These are phyloP conservation scores for Brachionus rotundiformis DNA, from an alignment of 1,140 invertebrate genomes.

Conservation along the genomic window DNA sequence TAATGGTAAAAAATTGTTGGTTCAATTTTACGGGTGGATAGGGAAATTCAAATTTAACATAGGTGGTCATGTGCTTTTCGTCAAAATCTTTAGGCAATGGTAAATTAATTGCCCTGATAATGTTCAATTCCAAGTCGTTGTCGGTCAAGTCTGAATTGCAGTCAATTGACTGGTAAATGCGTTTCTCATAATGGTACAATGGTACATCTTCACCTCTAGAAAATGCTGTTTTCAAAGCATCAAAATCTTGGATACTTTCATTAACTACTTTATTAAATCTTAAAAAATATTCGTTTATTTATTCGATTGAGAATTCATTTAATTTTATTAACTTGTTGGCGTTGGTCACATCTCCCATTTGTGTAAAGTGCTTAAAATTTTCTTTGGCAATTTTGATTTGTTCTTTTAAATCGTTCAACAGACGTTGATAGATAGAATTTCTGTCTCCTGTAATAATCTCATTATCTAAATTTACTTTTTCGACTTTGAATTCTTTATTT, in stretches of 20 bases:
- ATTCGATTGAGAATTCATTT: neutral
- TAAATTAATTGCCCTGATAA: slow-evolving; percentile 52
- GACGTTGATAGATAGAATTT: slow-evolving; percentile 71
- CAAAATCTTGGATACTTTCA: slow-evolving; percentile 81
- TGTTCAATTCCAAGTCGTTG: slow-evolving; percentile 80
- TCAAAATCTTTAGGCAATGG: slow-evolving; percentile 68
- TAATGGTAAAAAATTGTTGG: neutral
- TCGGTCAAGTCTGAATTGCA: slow-evolving; percentile 87
- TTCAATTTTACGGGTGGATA: slow-evolving; percentile 75
- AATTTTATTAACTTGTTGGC: slow-evolving; percentile 69
- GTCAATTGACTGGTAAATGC: slow-evolving; percentile 83
- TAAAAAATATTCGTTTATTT: slow-evolving; percentile 20
- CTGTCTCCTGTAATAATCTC: slow-evolving; percentile 56
- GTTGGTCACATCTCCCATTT: slow-evolving; percentile 87
- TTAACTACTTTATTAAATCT: slow-evolving; percentile 81
- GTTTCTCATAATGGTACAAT: slow-evolving; percentile 88
- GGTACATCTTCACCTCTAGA: slow-evolving; percentile 70
- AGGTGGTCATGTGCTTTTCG: slow-evolving; percentile 87
- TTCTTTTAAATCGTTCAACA: slow-evolving; percentile 79
- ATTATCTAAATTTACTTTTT: slow-evolving; percentile 66
- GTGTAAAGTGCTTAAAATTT: slow-evolving; percentile 83
- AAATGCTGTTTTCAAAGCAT: slow-evolving; percentile 76
- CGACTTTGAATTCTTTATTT: slow-evolving; percentile 57
- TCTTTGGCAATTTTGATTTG: slow-evolving; percentile 77
- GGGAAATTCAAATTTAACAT: slow-evolving; percentile 89